Base-by-base conservation (phyloP, 1,140 invertebrate species). In the Cyrtorhinus lividipennis region DNA sequence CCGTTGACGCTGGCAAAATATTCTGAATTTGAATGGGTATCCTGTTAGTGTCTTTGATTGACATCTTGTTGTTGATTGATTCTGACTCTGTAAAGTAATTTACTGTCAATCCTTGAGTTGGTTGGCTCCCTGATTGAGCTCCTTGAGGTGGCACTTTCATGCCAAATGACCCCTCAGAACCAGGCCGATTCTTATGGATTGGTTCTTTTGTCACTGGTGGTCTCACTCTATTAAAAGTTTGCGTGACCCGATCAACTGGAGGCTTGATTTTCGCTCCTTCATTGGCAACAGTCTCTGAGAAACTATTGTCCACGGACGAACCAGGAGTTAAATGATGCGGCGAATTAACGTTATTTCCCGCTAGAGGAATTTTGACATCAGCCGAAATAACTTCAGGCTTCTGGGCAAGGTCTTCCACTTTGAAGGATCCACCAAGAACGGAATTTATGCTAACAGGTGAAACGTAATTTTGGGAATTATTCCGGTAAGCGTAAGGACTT, bases 351-450 rank as follows among this genome's bases (percentile, higher is more conserved):
- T 38, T 38, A 38, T 62, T 63, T 18, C 44, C 26, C 1, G 44
- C 38, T 10, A 48, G 64, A 20, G 44, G 59, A 59, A 69, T 66
- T 64, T 69, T 69, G 26, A 63, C 67, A 27, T 68, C 67, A 22
- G 69, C 66, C 18, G 66, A 68, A 24, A 68, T 67, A 12, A 70
- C 68, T 67, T 70, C 69, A 20, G 69, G 68, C 56, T 66, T 66
- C 56, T 66, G 64, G n/a, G 63, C 24, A 12, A 45, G 60, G 53
- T 68, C 67, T 57, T 65, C 67, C 2, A 68, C 67, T 44, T 61
- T 68, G 2, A 68, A 45, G 20, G 64, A 61, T 0, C 67, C 67
- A 57, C 64, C 61, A 27, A 68, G 30, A 45, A 68, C 38, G 12
- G 67, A 65, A 65, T 65, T 68, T 1, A 68, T 66, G 27, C 20